Evolutionary conservation across 1,140 invertebrate genomes (phyloP).

Genomic region (Artemia franciscana): DNA sequence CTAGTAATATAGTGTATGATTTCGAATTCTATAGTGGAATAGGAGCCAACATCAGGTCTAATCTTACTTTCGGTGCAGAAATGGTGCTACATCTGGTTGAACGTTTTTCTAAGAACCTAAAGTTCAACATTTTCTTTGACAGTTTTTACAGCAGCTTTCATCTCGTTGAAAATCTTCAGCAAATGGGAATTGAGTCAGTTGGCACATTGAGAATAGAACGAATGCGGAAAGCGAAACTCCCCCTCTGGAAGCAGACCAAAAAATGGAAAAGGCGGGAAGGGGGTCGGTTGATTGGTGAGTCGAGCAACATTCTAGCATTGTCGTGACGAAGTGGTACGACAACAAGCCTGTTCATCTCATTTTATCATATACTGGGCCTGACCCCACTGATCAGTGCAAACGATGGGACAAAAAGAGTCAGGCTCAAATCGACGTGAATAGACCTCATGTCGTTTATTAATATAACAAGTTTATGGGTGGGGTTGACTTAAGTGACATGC

Average conservation of each 20-base stretch:
- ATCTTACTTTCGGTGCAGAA: neutral
- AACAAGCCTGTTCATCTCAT: too few relatives aligned
- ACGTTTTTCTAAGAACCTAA: neutral
- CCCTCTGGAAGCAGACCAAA: conserved; percentile 8
- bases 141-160: conserved; percentile 11
- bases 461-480: too few relatives aligned
- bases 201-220: conserved; percentile 9
- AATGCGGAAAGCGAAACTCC: conserved; percentile 9
- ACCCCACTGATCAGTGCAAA: too few relatives aligned
- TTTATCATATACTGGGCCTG: too few relatives aligned
- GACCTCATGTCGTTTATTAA: too few relatives aligned
- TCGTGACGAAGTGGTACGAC: too few relatives aligned
- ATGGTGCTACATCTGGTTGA: conserved; percentile 5
- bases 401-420: too few relatives aligned
- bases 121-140: conserved; percentile 11
- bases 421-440: too few relatives aligned
- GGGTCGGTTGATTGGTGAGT: too few relatives aligned
- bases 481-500: too few relatives aligned
- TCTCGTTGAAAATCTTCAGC: conserved; percentile 5
- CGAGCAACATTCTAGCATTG: too few relatives aligned
- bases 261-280: too few relatives aligned
- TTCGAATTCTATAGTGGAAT: conserved; percentile 15
- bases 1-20: conserved; percentile 14
- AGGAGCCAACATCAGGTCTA: conserved; percentile 8
- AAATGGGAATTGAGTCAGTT: conserved; percentile 5